These are phyloP conservation scores for Drosophila pseudotakahashii DNA, from an alignment of 2,888 invertebrate species.

Conservation along the genomic window DNA sequence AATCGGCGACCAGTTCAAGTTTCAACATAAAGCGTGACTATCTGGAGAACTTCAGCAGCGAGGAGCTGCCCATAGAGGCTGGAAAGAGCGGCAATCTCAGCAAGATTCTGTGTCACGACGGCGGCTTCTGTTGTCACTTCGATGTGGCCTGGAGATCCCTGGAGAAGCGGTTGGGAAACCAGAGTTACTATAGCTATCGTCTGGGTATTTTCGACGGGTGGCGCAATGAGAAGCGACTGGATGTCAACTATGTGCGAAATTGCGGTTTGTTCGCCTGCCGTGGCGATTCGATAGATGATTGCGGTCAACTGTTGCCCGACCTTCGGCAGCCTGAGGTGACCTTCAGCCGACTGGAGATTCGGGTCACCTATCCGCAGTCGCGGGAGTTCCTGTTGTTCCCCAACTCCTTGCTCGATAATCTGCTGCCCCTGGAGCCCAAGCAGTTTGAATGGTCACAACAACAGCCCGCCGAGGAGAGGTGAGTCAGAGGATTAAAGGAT, in stretches of 20 bases:
- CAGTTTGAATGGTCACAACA: slow-evolving; percentile 12
- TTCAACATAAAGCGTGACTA: slow-evolving; percentile 72
- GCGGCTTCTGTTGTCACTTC: slow-evolving; percentile 75
- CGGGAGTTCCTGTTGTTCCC: slow-evolving; percentile 70
- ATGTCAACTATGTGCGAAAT: slow-evolving; percentile 83
- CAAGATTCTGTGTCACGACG: slow-evolving; percentile 50
- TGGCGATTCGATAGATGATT: slow-evolving; percentile 64
- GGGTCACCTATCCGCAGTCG: slow-evolving; percentile 62
- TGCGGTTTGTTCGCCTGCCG: slow-evolving; percentile 85
- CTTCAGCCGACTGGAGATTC: slow-evolving; percentile 67
- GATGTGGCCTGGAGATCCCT: slow-evolving; percentile 56
- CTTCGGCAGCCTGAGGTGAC: slow-evolving; percentile 34
- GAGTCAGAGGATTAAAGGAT: too few relatives aligned
- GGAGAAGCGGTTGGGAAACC: neutral
- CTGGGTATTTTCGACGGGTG: slow-evolving; percentile 84
- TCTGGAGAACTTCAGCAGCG: slow-evolving; percentile 60
- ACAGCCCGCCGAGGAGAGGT: slow-evolving; percentile 1
- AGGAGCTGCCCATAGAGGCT: slow-evolving; percentile 26
- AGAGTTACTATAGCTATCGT: slow-evolving; percentile 82
- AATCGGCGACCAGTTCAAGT: neutral
- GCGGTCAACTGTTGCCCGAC: slow-evolving; percentile 61
- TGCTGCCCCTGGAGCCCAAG: slow-evolving; percentile 16
- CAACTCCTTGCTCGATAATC: slow-evolving; percentile 52
- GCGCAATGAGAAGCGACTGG: slow-evolving; percentile 82
- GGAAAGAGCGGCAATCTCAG: slow-evolving; percentile 4